A percentile compares a stretch with the other conserved stretches of the same genome.
phyloP scores from a whole-genome alignment of 1,140 invertebrate genomes.

The Caenorhabditis brenneri region DNA sequence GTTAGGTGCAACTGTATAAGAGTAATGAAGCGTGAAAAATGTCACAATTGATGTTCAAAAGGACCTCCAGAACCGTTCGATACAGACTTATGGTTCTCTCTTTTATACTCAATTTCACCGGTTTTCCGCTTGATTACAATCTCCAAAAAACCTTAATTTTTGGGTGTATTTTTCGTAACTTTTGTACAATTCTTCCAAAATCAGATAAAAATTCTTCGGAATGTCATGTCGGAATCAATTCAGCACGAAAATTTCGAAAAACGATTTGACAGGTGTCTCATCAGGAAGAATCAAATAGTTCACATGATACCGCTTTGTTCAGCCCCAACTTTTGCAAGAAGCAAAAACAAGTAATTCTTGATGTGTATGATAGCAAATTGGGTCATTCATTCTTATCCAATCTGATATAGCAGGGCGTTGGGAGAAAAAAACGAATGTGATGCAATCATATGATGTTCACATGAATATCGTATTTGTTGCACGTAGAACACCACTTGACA shows the following conservation, averaged over 20 bases:
- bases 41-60: too few relatives aligned
- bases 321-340: neutral
- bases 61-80: too few relatives aligned
- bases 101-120: too few relatives aligned
- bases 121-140: too few relatives aligned
- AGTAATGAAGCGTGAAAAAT: too few relatives aligned
- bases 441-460: conserved; percentile 43
- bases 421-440: neutral
- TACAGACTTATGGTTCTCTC: too few relatives aligned
- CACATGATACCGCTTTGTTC: neutral
- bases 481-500: neutral
- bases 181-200: too few relatives aligned
- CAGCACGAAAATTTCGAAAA: neutral
- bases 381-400: neutral
- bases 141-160: too few relatives aligned
- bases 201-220: neutral
- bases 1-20: too few relatives aligned
- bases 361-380: neutral
- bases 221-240: neutral
- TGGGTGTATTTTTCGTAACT: too few relatives aligned
- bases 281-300: conserved; percentile 19
- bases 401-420: neutral
- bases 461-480: neutral
- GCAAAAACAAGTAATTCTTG: too few relatives aligned
- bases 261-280: neutral